Conservation (phyloP, 2,113 vertebrate genomes). For the Egretta garzetta region DNA sequence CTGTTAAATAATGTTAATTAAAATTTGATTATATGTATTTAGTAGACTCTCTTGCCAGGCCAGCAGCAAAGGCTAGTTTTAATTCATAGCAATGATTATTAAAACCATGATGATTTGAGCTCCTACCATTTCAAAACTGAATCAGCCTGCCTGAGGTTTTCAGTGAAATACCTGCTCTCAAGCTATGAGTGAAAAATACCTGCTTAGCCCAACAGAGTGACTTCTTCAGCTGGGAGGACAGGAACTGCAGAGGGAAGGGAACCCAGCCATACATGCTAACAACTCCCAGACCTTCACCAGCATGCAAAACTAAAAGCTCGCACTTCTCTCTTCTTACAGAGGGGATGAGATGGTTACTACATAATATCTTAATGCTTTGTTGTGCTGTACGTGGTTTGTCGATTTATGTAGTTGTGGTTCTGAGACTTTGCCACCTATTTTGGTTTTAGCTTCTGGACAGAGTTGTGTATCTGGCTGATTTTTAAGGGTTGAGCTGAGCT, state of each 20-base stretch:
- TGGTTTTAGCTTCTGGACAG: not conserved
- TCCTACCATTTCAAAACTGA: not conserved
- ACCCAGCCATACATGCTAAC: not conserved
- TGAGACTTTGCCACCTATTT: not conserved
- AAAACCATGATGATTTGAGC: not conserved
- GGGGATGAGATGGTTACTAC: not conserved
- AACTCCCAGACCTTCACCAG: not conserved
- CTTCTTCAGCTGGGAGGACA: not conserved
- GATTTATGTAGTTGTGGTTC: rapidly evolving
- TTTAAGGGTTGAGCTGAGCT: not conserved
- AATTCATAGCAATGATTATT: not conserved
- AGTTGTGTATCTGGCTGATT: not conserved
- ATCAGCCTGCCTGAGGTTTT: not conserved
- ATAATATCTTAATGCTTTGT: not conserved
- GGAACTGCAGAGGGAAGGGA: not conserved
- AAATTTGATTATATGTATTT: not conserved
- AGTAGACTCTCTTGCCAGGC: not conserved
- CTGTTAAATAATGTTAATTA: not conserved
- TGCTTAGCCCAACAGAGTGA: not conserved
- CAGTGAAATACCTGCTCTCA: not conserved
- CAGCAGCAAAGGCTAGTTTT: not conserved
- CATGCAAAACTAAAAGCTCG: not conserved
- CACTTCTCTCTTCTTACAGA: not conserved
- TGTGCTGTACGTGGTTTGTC: not conserved
- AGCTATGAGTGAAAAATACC: not conserved